Conservation (phyloP, 2,797 vertebrate genomes). For the Syngnathus rostellatus region DNA sequence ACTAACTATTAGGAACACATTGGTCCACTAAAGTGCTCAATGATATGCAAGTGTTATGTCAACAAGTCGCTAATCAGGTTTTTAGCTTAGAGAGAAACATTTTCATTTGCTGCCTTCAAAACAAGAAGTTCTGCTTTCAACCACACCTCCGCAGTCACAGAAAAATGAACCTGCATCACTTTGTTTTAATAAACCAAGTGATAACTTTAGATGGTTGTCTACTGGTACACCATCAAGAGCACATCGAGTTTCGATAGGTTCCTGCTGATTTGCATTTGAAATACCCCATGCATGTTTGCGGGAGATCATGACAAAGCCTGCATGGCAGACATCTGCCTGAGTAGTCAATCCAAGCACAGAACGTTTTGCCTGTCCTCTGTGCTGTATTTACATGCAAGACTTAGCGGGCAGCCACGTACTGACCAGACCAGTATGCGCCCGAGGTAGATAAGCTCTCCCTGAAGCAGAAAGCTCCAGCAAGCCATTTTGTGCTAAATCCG, state of each 20-base stretch:
- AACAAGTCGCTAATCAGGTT: too few species aligned
- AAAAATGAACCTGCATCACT: neutral
- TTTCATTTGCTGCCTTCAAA: too few species aligned
- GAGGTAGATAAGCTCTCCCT: conserved; percentile 42
- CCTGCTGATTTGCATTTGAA: neutral
- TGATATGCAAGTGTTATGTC: too few species aligned
- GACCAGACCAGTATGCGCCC: conserved; percentile 11
- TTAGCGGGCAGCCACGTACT: conserved; percentile 8
- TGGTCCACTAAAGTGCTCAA: too few species aligned
- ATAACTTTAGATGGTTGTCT: neutral
- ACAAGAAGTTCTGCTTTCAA: too few species aligned
- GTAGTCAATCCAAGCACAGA: conserved; percentile 29
- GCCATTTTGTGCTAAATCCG: conserved; percentile 28
- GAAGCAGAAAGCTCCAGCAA: conserved; percentile 31
- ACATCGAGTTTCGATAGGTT: too few species aligned
- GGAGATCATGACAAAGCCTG: neutral
- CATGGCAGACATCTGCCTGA: neutral
- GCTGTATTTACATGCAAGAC: neutral
- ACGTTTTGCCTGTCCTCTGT: conserved; percentile 12
- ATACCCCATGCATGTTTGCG: neutral
- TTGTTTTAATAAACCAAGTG: neutral
- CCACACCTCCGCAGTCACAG: too few species aligned
- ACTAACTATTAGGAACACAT: too few species aligned
- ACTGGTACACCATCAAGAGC: too few species aligned
- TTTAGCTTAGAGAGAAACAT: too few species aligned